phyloP scores from a whole-genome alignment of 2,888 invertebrate species.

The Drosophila affinis region DNA sequence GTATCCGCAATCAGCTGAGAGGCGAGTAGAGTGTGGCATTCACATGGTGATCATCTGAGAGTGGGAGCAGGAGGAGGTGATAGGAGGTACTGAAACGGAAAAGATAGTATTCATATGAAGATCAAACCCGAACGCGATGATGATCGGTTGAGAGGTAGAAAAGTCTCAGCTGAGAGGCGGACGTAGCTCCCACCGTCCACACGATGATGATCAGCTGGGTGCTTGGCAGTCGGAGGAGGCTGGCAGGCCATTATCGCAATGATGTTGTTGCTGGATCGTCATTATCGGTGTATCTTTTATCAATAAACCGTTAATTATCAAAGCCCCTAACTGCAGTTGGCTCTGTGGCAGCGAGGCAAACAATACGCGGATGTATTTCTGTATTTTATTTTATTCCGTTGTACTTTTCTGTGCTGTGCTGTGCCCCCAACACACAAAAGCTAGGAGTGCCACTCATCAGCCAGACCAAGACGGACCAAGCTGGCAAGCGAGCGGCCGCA shows the following conservation, averaged over 20 bases:
- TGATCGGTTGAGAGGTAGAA: background rate
- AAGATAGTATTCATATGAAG: no score
- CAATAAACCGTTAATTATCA: slow-evolving; percentile 77
- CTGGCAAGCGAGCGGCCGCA: slow-evolving; percentile 38
- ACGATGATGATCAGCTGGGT: slow-evolving; percentile 17
- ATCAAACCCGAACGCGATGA: no score
- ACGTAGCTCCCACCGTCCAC: background rate
- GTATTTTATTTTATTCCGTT: slow-evolving; percentile 49
- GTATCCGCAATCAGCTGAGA: background rate
- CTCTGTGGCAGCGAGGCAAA: slow-evolving; percentile 42
- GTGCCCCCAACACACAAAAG: slow-evolving; percentile 52
- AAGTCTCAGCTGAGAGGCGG: background rate
- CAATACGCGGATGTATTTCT: slow-evolving; percentile 76
- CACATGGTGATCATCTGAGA: background rate
- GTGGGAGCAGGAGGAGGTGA: no score
- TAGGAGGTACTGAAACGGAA: no score
- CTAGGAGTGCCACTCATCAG: slow-evolving; percentile 78
- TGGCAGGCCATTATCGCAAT: slow-evolving; percentile 40
- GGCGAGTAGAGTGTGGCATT: background rate
- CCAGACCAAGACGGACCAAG: slow-evolving; percentile 28
- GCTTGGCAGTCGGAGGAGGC: background rate
- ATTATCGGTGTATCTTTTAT: slow-evolving; percentile 60
- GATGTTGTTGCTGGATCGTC: slow-evolving; percentile 37
- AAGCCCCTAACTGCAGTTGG: slow-evolving; percentile 57
- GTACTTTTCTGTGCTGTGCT: slow-evolving; percentile 36